Base-by-base conservation (phyloP, 2,113 vertebrate genomes). In the Irena cyanogastra region DNA sequence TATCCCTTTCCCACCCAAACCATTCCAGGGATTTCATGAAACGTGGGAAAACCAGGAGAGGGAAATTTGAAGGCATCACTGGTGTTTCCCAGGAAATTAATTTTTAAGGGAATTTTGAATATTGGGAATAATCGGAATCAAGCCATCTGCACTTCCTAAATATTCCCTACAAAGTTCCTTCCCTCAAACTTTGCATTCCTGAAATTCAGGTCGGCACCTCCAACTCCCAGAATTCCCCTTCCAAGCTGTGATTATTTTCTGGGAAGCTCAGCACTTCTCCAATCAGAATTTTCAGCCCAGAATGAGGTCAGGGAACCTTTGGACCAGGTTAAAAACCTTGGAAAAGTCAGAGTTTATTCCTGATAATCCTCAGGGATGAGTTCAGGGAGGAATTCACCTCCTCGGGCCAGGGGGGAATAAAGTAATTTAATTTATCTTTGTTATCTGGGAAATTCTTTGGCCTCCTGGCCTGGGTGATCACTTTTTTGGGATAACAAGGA, bases 261-360 rank as follows among this genome's bases (percentile, higher is more conserved):
- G 59, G 69, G 72, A 50, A 82, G 74, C 64, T 95, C 94, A 95
- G 96, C 91, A 49, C 49, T 94, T 92, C 39, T 87, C 64, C 16
- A 0, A 13, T 35, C 0, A 1, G 28, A 69, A 42, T 68, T 71
- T 74, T 42, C 44, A 75, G 60, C 87, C 57, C 2, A 3, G 88
- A 94, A 94, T 96, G 52, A 56, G 96, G 91, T 94, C 83, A 64
- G 42, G 23, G 52, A 60, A 81, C 76, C 93, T 81, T 71, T 50
- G 11, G 78, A 56, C 60, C 18, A 14, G 83, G 83, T 92, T 47
- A 39, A 64, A 60, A 78, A 21, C 42, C 50, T 79, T 16, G 64
- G 80, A 56, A 52, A 66, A 53, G 35, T 28, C 37, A 5, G 6
- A 27, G 19, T 59, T 84, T 56, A 31, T 83, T 82, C n/a, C 83